These are phyloP conservation scores for Drosophila bipectinata DNA, from an alignment of 1,140 invertebrate genomes.

Conservation along the genomic window DNA sequence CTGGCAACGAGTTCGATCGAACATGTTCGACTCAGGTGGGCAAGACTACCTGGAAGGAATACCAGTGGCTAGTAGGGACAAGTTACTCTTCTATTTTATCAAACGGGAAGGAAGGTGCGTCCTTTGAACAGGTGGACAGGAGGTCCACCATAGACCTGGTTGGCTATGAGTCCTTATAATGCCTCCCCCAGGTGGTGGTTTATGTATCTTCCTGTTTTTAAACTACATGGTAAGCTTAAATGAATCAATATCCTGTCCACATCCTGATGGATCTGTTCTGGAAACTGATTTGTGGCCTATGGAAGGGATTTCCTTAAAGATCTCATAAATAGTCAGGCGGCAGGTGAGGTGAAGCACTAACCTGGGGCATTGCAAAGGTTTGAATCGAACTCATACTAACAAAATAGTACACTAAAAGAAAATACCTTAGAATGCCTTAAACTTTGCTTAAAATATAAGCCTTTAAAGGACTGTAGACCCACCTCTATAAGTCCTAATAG, in stretches of 20 bases:
- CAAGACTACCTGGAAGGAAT: background rate
- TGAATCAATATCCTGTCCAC: background rate
- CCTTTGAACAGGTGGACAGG: background rate
- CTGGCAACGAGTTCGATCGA: background rate
- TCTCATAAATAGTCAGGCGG: no score
- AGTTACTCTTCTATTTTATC: background rate
- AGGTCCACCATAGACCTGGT: no score
- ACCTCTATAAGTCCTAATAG: no score
- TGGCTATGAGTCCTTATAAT: background rate
- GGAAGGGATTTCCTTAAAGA: background rate
- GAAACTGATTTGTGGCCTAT: background rate
- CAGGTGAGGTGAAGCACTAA: background rate
- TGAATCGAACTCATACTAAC: background rate
- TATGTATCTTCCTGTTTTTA: no score
- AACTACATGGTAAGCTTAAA: no score
- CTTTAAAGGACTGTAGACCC: no score
- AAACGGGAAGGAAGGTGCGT: background rate
- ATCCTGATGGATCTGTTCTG: no score
- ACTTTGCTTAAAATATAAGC: no score
- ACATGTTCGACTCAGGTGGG: background rate
- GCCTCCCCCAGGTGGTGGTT: no score
- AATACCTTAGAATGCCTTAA: background rate
- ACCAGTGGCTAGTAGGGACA: background rate
- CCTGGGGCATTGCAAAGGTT: background rate
- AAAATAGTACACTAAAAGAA: background rate